Evolutionary conservation across 2,113 vertebrate genomes (phyloP).

Genomic region (Gopherus flavomarginatus): DNA sequence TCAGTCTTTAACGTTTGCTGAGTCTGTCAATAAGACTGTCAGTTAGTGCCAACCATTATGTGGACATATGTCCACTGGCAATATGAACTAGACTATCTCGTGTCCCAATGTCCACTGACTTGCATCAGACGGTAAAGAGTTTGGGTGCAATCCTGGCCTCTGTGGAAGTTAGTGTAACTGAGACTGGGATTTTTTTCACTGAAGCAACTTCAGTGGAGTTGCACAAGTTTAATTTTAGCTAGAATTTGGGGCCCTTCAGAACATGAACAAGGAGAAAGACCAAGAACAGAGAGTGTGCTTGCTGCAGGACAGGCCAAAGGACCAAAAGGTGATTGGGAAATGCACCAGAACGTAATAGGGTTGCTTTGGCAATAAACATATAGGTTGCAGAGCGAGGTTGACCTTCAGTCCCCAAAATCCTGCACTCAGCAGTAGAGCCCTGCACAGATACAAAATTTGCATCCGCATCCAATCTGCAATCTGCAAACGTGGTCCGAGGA

Average conservation of each 20-base stretch:
- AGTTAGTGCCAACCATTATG: accelerated
- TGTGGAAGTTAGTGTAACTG: neutral
- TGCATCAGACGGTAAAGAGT: neutral
- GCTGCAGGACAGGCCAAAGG: neutral
- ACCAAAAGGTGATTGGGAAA: neutral
- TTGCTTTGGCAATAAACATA: neutral
- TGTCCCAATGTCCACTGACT: accelerated
- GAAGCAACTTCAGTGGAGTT: neutral
- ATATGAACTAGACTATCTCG: neutral
- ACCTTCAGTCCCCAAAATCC: neutral
- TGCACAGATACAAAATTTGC: too few relatives aligned
- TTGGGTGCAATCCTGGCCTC: neutral
- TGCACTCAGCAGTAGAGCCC: neutral
- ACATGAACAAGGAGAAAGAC: neutral
- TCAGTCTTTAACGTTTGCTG: accelerated
- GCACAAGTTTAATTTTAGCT: neutral
- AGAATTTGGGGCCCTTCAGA: neutral
- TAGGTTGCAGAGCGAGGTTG: neutral
- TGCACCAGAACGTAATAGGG: neutral
- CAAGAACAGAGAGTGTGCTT: too few relatives aligned
- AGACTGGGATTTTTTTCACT: neutral
- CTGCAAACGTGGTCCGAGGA: too few relatives aligned
- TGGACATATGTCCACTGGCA: accelerated
- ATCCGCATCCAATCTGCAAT: too few relatives aligned
- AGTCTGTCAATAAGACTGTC: accelerated